These are phyloP conservation scores for Periphyllus acericola DNA, from an alignment of 2,888 invertebrate genomes.

Conservation along the genomic window DNA sequence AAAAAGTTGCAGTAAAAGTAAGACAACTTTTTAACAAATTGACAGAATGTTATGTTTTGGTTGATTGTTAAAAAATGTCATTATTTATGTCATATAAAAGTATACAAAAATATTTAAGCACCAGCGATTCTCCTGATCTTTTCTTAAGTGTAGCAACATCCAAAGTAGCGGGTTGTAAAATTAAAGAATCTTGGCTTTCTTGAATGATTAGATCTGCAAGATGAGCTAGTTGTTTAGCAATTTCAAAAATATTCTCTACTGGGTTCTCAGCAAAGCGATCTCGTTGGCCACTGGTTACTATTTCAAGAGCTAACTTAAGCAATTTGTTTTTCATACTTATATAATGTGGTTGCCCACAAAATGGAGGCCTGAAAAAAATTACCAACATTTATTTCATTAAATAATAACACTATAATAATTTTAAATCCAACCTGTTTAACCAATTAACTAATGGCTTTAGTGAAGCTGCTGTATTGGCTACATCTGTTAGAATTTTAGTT, in stretches of 20 bases:
- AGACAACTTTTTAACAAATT: no score
- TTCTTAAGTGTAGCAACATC: conserved; percentile 88
- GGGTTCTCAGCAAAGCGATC: conserved; percentile 90
- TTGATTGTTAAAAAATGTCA: no score
- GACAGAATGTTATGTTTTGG: no score
- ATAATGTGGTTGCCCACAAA: conserved; percentile 76
- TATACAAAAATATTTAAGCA: background rate
- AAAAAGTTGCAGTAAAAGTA: no score
- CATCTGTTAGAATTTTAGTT: conserved; percentile 84
- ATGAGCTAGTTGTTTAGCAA: conserved; percentile 79
- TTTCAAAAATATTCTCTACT: conserved; percentile 78
- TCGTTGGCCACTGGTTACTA: conserved; percentile 90
- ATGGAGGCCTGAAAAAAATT: conserved; percentile 70
- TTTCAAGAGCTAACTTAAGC: conserved; percentile 82
- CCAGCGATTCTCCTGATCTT: conserved; percentile 82
- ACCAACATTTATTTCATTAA: background rate
- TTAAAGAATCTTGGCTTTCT: conserved; percentile 87
- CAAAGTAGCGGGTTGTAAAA: conserved; percentile 90
- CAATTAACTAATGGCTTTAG: conserved; percentile 90
- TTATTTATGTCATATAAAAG: no score
- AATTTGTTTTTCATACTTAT: conserved; percentile 78
- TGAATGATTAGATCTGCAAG: conserved; percentile 87
- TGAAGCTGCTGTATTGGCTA: conserved; percentile 83
- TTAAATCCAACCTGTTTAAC: conserved; percentile 78
- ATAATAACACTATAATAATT: conserved; percentile 8